These are phyloP conservation scores for Ophion costatus DNA, from an alignment of 2,888 invertebrate species.

Conservation along the genomic window DNA sequence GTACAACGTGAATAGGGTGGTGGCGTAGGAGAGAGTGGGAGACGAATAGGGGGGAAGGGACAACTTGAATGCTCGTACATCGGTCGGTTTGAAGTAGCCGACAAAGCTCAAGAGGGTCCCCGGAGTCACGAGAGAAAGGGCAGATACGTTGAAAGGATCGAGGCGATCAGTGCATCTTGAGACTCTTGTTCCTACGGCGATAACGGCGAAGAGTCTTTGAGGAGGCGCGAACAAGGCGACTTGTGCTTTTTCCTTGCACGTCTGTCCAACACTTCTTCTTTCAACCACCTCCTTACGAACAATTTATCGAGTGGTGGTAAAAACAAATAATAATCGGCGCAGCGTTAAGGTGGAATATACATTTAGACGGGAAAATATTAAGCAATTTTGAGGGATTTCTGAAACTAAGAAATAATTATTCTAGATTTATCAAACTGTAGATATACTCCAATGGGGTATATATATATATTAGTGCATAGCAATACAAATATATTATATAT, in stretches of 20 bases:
- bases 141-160: slow-evolving; percentile 40
- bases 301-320: slow-evolving; percentile 35
- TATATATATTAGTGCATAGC: too few species aligned
- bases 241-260: slow-evolving; percentile 21
- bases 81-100: slow-evolving; percentile 65
- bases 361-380: too few species aligned
- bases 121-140: slow-evolving; percentile 38
- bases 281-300: not conserved
- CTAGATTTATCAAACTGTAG: too few species aligned
- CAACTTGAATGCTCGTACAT: slow-evolving; percentile 12
- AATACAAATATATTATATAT: too few species aligned
- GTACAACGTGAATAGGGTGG: not conserved
- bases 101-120: slow-evolving; percentile 59
- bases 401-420: too few species aligned
- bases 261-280: slow-evolving; percentile 33
- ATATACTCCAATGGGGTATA: too few species aligned
- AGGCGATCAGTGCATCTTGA: slow-evolving; percentile 15
- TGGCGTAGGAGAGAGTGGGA: not conserved
- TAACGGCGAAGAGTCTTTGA: slow-evolving; percentile 37
- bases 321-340: not conserved
- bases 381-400: too few species aligned
- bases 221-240: slow-evolving; percentile 48
- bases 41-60: slow-evolving; percentile 34
- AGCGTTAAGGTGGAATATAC: too few species aligned
- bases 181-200: slow-evolving; percentile 20